A percentile compares a stretch with the other conserved stretches of the same genome.
Evolutionary conservation across 1,140 invertebrate species (phyloP).

Genomic region (Vanessa tameamea): DNA sequence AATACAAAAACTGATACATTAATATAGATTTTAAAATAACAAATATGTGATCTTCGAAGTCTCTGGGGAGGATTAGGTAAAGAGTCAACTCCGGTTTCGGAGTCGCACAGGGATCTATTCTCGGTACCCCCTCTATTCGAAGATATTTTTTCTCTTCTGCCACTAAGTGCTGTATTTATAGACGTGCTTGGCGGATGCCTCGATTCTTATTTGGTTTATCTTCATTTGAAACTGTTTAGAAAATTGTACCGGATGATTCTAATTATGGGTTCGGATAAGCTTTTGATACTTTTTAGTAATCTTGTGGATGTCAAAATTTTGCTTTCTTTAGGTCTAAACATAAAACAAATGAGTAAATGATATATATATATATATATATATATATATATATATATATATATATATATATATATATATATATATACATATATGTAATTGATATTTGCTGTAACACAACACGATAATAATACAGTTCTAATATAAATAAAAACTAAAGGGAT

Average conservation of each 20-base stretch:
- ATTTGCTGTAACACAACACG: too few relatives aligned
- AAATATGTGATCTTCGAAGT: conserved; percentile 14
- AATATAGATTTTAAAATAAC: conserved; percentile 6
- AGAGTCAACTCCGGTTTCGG: conserved; percentile 58
- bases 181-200: conserved; percentile 58
- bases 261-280: conserved; percentile 35
- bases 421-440: too few relatives aligned
- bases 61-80: conserved; percentile 46
- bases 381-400: too few relatives aligned
- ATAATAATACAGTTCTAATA: too few relatives aligned
- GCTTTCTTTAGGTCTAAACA: background rate
- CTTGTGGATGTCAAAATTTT: background rate
- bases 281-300: conserved; percentile 1
- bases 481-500: too few relatives aligned
- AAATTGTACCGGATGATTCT: conserved; percentile 37
- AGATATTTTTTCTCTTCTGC: conserved; percentile 64
- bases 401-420: too few relatives aligned
- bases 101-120: conserved; percentile 77
- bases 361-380: too few relatives aligned
- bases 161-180: conserved; percentile 76
- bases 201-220: conserved; percentile 60
- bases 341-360: too few relatives aligned
- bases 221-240: conserved; percentile 37
- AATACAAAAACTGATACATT: background rate
- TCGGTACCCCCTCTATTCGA: conserved; percentile 62